Percentiles rank a stretch among this genome's conserved stretches.
These are phyloP conservation scores for Fukomys damarensis DNA, from an alignment of 2,113 vertebrate species.

Conservation along the genomic window DNA sequence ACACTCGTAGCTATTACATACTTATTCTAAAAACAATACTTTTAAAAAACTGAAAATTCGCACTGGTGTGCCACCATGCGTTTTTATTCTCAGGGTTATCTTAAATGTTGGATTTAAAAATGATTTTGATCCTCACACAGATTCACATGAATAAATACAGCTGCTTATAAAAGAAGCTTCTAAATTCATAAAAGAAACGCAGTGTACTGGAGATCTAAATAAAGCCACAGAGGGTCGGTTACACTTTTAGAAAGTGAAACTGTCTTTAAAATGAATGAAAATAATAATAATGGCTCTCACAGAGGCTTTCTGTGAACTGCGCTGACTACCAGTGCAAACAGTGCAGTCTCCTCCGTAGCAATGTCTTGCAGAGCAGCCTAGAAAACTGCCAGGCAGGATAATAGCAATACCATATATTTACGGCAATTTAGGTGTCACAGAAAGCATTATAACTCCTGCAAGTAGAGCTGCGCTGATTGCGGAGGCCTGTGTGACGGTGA, in stretches of 20 bases:
- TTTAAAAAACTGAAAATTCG: slow-evolving; percentile 2
- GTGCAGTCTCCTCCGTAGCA: not conserved
- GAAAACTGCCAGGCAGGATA: not conserved
- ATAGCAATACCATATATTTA: not conserved
- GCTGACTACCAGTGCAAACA: not conserved
- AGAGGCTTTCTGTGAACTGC: not conserved
- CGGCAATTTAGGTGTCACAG: not conserved
- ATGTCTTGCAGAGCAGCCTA: not conserved
- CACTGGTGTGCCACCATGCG: not conserved
- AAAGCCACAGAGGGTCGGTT: not conserved
- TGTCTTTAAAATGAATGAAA: not conserved
- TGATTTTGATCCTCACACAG: not conserved
- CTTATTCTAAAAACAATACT: not conserved
- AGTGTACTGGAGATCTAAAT: not conserved
- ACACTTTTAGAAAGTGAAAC: not conserved
- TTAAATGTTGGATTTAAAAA: not conserved
- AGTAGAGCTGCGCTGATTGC: not conserved
- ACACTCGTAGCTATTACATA: not conserved
- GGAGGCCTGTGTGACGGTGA: not conserved
- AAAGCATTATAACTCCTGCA: not conserved
- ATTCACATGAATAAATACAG: slow-evolving; percentile 36
- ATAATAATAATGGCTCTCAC: not conserved
- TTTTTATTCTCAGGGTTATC: slow-evolving; percentile 32
- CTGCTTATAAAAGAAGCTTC: not conserved
- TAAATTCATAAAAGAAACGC: slow-evolving; percentile 18